phyloP scores from a whole-genome alignment of 2,797 vertebrate species.

The Alectoris magna region DNA sequence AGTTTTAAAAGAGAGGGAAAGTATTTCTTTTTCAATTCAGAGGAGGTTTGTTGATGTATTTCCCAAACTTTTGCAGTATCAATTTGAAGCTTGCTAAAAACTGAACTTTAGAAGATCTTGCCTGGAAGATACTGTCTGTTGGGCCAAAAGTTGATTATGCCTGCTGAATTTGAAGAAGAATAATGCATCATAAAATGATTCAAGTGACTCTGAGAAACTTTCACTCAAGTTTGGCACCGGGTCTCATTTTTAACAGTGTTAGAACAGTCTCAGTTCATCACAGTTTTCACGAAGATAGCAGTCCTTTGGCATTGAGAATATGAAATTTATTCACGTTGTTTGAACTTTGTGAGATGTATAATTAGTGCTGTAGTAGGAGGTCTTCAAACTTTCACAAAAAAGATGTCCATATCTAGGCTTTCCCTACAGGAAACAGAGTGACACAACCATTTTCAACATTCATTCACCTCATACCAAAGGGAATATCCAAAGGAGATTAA shows the following conservation, averaged over 20 bases:
- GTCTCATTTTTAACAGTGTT: neutral
- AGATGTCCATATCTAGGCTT: neutral
- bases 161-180: neutral
- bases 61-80: neutral
- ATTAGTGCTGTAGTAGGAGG: neutral
- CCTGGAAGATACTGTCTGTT: neutral
- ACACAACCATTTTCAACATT: neutral
- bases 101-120: neutral
- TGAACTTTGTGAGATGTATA: neutral
- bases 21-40: neutral
- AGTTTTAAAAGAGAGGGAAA: neutral
- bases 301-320: neutral
- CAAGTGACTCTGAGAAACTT: neutral
- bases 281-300: neutral
- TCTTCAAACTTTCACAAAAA: neutral
- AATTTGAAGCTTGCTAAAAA: neutral
- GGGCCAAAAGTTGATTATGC: neutral
- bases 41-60: neutral
- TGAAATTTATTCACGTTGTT: neutral
- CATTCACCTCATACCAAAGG: neutral
- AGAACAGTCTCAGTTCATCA: neutral
- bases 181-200: neutral
- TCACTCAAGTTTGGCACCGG: neutral
- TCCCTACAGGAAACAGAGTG: neutral
- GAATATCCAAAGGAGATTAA: neutral